Evolutionary conservation across 2,888 invertebrate species (phyloP).

Genomic region (Phengaris alcon): DNA sequence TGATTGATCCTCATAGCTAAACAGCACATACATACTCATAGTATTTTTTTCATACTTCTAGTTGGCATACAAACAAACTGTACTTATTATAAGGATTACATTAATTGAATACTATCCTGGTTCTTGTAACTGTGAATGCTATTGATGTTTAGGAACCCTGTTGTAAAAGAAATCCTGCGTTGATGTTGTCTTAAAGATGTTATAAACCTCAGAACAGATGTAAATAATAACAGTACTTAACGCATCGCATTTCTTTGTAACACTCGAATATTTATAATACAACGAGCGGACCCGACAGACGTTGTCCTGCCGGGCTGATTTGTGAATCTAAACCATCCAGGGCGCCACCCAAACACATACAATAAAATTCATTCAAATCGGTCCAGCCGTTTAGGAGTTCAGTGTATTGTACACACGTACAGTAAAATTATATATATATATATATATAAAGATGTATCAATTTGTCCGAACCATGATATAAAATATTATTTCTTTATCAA

Average conservation of each 20-base stretch:
- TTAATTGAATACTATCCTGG: neutral
- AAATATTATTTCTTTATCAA: slow-evolving; percentile 22
- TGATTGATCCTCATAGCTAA: neutral
- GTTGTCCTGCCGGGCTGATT: no score
- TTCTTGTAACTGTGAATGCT: neutral
- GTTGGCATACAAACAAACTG: neutral
- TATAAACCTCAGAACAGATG: neutral
- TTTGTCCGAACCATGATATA: slow-evolving; percentile 22
- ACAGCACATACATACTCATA: neutral
- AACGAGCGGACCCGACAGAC: no score
- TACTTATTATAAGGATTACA: neutral
- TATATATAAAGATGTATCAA: neutral
- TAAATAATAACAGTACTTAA: slow-evolving; percentile 14
- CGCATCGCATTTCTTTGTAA: slow-evolving; percentile 22
- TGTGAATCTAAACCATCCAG: no score
- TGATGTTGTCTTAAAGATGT: neutral
- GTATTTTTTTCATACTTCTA: neutral
- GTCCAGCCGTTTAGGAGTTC: no score
- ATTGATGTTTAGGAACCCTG: neutral
- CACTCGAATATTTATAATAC: slow-evolving; percentile 17
- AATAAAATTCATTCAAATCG: no score
- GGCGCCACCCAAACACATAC: no score
- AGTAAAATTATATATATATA: no score
- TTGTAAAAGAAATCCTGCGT: neutral
- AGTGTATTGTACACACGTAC: no score